Base-by-base conservation (phyloP, 2,113 vertebrate species). In the Chionomys nivalis region DNA sequence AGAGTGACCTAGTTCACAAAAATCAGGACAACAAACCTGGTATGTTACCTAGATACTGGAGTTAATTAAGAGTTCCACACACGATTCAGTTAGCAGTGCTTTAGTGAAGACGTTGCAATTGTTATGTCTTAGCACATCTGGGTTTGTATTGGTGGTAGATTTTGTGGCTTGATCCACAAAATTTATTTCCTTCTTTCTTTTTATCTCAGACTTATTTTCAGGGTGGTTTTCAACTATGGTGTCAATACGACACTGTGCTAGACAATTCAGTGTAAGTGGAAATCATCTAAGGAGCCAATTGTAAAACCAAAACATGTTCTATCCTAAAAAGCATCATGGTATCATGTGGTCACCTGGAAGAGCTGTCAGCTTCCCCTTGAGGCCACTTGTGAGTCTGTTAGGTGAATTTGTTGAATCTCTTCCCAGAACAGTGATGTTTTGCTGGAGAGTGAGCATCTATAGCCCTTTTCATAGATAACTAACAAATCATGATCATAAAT, bases 1-100 rank as follows among this genome's bases (percentile, higher is more conserved):
- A 86, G 42, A 92, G 91, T 95, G 81, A 91, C 39, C 61, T 66
- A 77, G 28, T 92, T 93, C 31, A 95, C 42, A 82, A 90, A 96
- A 94, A 52, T 14, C 63, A 65, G 72, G 47, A 90, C 77, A 66
- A 86, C 17, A 39, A 39, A 94, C 68, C 77, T 76, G 26, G 10
- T 89, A 17, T 47, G 47, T n/a, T 47, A 66, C 36, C 24, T 72
- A 75, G n/a, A 70, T 90, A 44, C 31, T 79, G 16, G 65, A 79
- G 12, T 63, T 77, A 79, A 31, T 63, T 82, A 79, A 36, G 52
- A 61, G 10, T 90, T 89, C 26, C 0, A 52, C 12, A 49, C 6
- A 12, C 7, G 52, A 26, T 78, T 95, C 33, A 78, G 16, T 42
- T 39, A 49, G 10, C 24, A 75, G 58, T 76, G 33, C 21, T 75